Percentiles rank a stretch among this genome's conserved stretches.
phyloP scores from a whole-genome alignment of 2,797 vertebrate genomes.

The Epinephelus malabaricus region DNA sequence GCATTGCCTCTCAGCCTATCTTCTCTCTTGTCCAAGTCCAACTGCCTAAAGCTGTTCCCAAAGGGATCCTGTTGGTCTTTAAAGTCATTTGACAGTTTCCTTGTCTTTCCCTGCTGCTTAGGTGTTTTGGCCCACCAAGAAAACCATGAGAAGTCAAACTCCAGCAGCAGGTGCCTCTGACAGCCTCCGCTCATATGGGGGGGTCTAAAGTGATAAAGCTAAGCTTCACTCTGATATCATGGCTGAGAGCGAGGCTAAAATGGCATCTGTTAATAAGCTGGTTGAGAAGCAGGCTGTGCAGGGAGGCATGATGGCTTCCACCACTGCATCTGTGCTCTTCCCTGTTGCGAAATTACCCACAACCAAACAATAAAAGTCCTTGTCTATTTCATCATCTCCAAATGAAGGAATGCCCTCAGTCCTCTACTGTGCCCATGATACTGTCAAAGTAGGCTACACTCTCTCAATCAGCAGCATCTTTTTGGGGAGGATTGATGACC shows the following conservation, averaged over 20 bases:
- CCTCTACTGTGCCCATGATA: neutral
- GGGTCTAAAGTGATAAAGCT: constrained; percentile 22
- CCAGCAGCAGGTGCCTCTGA: constrained; percentile 31
- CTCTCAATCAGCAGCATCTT: neutral
- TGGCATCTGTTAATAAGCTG: constrained; percentile 35
- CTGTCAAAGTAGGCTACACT: neutral
- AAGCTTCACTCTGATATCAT: constrained; percentile 21
- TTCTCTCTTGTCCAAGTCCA: constrained; percentile 19
- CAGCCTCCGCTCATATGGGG: neutral
- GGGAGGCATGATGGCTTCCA: constrained; percentile 27
- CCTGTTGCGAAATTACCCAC: constrained; percentile 18
- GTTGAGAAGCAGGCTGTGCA: constrained; percentile 31
- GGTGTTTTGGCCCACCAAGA: constrained; percentile 49
- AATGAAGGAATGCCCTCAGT: neutral
- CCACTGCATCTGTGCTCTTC: constrained; percentile 15
- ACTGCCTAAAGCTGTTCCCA: constrained; percentile 27
- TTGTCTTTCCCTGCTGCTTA: constrained; percentile 61
- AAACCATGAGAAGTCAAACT: constrained; percentile 26
- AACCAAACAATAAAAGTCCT: neutral
- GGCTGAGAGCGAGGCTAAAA: constrained; percentile 15
- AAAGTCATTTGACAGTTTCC: constrained; percentile 61
- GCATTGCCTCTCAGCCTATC: constrained; percentile 21
- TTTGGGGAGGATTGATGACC: neutral
- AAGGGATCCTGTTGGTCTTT: constrained; percentile 37
- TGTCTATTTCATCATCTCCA: constrained; percentile 31